Base-by-base conservation (phyloP, 2,888 invertebrate species). In the Brenthis hecate region DNA sequence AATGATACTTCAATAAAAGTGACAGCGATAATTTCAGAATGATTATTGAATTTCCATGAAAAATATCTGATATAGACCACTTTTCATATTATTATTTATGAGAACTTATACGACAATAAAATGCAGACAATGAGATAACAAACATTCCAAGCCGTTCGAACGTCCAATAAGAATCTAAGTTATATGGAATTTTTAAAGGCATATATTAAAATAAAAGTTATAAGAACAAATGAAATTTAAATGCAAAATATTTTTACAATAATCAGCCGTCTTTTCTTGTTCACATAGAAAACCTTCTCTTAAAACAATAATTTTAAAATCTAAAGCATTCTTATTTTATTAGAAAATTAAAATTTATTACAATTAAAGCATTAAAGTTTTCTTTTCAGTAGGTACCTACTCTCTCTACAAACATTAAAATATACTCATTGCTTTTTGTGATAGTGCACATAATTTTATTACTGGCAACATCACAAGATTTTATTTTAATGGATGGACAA, bases 211-310 rank as follows among this genome's bases (percentile, higher is more conserved):
- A 74, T 70, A 73, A 62, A 54, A 43, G 51, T 65, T 57, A 56
- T 56, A 64, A 19, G 28, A 66, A 56, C 47, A 47, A 69, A 74
- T 71, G 75, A 78, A 77, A 80, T 76, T 76, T 77, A 78, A 76
- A 75, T 2, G 75, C 73, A 73, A 80, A 82, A 81, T 80, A 80
- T 82, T 84, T 82, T 85, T 83, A 54, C 23, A 23, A 54, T 32
- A 56, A 28, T 16, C n/a, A 13, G 2, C 8, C 6, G n/a, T n/a
- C 16, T 43, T 16, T 16, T 0, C 4, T 43, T 13, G 8, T 8
- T 13, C n/a, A 6, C 13, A 16, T 80, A 83, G 81, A 82, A 43
- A 43, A 43, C 11, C 1, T 43, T 4, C 4, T 43, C 11, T 43
- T 43, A 2, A 43, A 43, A 43, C 8, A 43, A 11, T 11, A 43